phyloP scores from a whole-genome alignment of 2,797 vertebrate genomes.

The Pitangus sulphuratus region DNA sequence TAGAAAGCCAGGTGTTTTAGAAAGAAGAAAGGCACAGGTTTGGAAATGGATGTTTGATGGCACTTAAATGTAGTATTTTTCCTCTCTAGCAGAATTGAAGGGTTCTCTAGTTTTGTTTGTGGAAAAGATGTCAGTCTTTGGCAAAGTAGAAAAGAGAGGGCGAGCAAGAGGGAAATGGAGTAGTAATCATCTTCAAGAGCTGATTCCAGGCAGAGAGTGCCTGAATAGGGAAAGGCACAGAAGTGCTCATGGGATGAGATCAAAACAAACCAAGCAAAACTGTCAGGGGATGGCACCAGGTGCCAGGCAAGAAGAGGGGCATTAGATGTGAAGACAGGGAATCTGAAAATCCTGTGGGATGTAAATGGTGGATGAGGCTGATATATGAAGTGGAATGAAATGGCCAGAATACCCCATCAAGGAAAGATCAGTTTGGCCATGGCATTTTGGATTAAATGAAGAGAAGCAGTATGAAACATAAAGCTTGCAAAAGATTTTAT shows the following conservation, averaged over 20 bases:
- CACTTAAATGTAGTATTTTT: conserved; percentile 18
- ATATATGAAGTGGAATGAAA: neutral
- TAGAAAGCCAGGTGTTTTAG: neutral
- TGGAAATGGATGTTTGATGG: neutral
- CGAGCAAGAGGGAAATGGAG: neutral
- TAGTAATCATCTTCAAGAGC: neutral
- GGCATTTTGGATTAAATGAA: neutral
- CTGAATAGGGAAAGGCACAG: neutral
- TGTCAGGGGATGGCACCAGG: neutral
- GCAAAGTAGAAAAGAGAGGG: neutral
- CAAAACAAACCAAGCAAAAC: neutral
- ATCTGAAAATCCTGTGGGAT: neutral
- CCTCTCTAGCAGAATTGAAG: neutral
- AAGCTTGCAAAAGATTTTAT: neutral
- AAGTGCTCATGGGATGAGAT: neutral
- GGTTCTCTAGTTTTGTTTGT: neutral
- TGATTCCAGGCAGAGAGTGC: neutral
- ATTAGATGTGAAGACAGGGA: neutral
- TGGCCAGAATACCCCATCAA: neutral
- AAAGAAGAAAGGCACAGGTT: neutral
- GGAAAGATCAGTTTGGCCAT: neutral
- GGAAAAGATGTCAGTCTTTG: neutral
- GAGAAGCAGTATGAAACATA: neutral
- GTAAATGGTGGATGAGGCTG: neutral
- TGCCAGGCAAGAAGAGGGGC: neutral